These are phyloP conservation scores for Neomorphus geoffroyi DNA, from an alignment of 2,797 vertebrate genomes.

Conservation along the genomic window DNA sequence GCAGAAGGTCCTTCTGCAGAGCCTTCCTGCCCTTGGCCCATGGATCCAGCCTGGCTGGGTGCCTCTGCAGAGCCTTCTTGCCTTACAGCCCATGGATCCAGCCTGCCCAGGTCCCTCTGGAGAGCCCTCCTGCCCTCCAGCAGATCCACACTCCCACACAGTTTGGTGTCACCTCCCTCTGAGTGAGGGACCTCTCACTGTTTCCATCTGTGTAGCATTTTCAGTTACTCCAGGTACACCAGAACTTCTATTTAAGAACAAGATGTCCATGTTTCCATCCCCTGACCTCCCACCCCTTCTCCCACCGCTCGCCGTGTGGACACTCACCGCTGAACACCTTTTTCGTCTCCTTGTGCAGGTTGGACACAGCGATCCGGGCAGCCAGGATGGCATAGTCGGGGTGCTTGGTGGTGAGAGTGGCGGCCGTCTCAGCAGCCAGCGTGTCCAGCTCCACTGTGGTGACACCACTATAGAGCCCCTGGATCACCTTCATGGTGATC, in stretches of 20 bases:
- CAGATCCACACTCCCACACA: no score
- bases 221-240: not conserved
- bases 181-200: no score
- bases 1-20: no score
- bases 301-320: not conserved
- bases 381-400: conserved; percentile 96
- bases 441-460: conserved; percentile 97
- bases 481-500: conserved; percentile 99
- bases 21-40: no score
- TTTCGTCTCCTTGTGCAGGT: conserved; percentile 98
- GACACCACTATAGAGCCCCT: conserved; percentile 94
- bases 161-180: no score
- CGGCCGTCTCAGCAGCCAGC: conserved; percentile 91
- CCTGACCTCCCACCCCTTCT: not conserved
- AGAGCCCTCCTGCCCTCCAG: no score
- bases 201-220: not conserved
- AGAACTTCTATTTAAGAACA: not conserved
- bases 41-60: no score
- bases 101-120: no score
- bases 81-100: no score
- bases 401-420: conserved; percentile 95
- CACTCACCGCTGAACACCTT: conserved; percentile 92
- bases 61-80: no score
- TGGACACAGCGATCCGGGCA: conserved; percentile 94
- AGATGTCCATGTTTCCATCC: not conserved